A percentile compares a stretch with the other conserved stretches of the same genome.
Conservation (phyloP, 2,888 invertebrate species). For the Leptogaster cylindrica region DNA sequence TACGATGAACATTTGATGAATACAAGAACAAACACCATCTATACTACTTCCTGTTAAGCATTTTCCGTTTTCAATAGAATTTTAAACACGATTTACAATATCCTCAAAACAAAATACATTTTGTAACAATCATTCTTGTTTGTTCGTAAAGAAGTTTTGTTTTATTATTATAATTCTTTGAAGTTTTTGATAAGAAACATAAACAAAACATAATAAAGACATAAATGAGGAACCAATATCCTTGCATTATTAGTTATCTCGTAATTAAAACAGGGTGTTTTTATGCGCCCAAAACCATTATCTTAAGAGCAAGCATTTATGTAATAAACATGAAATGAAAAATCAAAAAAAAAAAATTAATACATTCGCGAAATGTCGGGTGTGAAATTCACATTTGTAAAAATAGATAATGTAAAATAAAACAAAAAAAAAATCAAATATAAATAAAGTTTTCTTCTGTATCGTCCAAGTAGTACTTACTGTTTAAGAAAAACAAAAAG, state of each 20-base stretch:
- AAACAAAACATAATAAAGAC: background rate
- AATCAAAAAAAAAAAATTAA: constrained; percentile 37
- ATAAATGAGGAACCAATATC: constrained; percentile 48
- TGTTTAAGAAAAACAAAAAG: constrained; percentile 14
- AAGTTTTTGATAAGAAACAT: constrained; percentile 11
- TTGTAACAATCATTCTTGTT: too few relatives aligned
- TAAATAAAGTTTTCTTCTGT: constrained; percentile 31
- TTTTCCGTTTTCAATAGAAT: too few relatives aligned
- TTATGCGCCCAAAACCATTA: background rate
- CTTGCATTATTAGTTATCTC: constrained; percentile 46
- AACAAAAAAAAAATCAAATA: background rate
- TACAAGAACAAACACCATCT: too few relatives aligned
- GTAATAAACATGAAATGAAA: background rate
- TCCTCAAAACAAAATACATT: too few relatives aligned
- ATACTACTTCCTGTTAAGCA: too few relatives aligned
- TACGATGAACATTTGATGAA: too few relatives aligned
- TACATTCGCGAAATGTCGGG: background rate
- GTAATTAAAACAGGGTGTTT: constrained; percentile 41
- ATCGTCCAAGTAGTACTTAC: constrained; percentile 29
- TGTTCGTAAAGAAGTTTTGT: too few relatives aligned
- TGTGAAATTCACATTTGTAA: background rate
- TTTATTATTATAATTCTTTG: background rate
- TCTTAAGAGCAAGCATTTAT: constrained; percentile 12
- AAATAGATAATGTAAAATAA: constrained; percentile 22
- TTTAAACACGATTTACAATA: too few relatives aligned